These are phyloP conservation scores for Steatornis caripensis DNA, from an alignment of 2,113 vertebrate genomes.

Conservation along the genomic window DNA sequence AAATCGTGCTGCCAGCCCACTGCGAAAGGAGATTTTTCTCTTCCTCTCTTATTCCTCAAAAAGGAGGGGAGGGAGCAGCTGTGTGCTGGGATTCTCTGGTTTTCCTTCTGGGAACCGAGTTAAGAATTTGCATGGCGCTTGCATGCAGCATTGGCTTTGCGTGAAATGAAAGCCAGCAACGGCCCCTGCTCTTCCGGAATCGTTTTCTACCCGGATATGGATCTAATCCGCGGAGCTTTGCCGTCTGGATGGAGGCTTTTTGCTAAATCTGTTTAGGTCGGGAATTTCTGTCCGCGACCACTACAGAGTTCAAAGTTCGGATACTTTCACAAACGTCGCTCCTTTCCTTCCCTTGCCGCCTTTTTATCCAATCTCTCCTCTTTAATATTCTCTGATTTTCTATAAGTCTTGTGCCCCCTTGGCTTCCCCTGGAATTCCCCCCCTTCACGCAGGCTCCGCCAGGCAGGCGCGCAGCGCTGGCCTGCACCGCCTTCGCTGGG, in stretches of 20 bases:
- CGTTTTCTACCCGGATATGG: not conserved
- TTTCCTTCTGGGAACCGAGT: not conserved
- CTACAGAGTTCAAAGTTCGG: not conserved
- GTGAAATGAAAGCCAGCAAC: not conserved
- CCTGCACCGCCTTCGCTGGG: not conserved
- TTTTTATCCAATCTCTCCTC: not conserved
- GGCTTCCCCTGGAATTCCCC: not conserved
- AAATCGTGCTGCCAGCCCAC: not conserved
- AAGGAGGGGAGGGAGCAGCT: not conserved
- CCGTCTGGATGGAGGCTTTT: not conserved
- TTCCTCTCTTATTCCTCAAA: not conserved
- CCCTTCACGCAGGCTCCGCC: not conserved
- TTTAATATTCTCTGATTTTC: not conserved
- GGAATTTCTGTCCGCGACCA: not conserved
- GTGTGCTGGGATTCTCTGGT: not conserved
- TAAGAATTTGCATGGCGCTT: not conserved
- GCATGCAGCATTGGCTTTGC: not conserved
- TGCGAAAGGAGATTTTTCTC: not conserved
- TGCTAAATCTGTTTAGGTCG: not conserved
- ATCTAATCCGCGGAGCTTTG: not conserved
- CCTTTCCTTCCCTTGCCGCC: not conserved
- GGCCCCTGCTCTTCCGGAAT: not conserved
- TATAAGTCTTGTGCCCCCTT: not conserved
- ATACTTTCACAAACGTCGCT: not conserved
- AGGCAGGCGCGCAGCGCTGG: not conserved